phyloP scores from a whole-genome alignment of 1,140 invertebrate species.

The Myzus persicae region DNA sequence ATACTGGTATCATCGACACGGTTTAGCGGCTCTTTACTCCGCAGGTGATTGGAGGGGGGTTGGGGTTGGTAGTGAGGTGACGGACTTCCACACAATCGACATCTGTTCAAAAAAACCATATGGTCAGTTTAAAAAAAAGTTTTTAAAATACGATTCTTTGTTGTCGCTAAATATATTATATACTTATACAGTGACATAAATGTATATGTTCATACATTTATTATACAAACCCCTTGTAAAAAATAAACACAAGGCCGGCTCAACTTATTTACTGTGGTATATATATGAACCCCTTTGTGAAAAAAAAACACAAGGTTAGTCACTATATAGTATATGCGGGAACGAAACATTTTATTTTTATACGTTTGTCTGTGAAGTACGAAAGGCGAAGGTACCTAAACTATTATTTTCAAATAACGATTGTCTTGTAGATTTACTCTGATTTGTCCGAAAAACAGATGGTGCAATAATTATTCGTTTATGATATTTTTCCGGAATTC shows the following conservation, averaged over 20 bases:
- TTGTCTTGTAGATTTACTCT: neutral
- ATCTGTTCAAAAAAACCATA: slow-evolving; percentile 39
- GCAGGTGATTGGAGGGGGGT: neutral
- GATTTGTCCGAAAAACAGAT: neutral
- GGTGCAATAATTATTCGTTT: neutral
- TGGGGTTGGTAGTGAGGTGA: neutral
- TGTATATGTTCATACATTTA: neutral
- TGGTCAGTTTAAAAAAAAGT: slow-evolving; percentile 40
- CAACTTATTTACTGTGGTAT: neutral
- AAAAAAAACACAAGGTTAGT: neutral
- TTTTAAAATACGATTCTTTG: slow-evolving; percentile 36
- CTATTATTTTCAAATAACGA: neutral
- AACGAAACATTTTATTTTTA: neutral
- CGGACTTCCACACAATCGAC: slow-evolving; percentile 65
- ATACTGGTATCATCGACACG: slow-evolving; percentile 21
- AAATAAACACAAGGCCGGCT: neutral
- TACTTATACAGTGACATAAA: neutral
- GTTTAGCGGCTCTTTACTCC: neutral
- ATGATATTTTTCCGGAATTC: neutral
- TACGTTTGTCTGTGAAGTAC: neutral
- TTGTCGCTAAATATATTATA: slow-evolving; percentile 5
- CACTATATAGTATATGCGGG: neutral
- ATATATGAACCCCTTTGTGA: neutral
- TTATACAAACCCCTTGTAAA: slow-evolving; percentile 12
- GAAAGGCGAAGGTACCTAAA: too few relatives aligned